Base-by-base conservation (phyloP, 2,113 vertebrate genomes). In the Xenus cinereus region DNA sequence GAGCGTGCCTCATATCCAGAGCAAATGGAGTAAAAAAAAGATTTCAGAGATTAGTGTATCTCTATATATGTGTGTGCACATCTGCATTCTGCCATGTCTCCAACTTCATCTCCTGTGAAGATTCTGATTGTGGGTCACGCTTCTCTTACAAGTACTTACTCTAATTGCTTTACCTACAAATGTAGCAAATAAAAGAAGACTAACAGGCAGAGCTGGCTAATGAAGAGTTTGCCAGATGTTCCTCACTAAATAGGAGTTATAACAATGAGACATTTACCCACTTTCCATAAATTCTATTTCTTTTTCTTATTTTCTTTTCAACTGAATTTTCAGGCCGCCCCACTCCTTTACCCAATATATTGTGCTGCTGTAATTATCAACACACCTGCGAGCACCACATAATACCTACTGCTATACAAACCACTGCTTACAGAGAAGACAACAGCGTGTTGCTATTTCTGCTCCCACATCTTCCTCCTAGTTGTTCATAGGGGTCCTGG, bases 191-290 rank as follows among this genome's bases (percentile, higher is more conserved):
- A 51, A 87, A 84, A 63, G 22, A 64, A 60, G n/a, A 66, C 32
- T 69, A 48, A 80, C 18, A 28, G 6, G 12, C 37, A 74, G 56
- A 64, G 23, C 35, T 92, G 48, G 18, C 33, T 67, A n/a, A 26
- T 62, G 30, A 74, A 74, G 68, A 51, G 27, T 78, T 74, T 68
- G 13, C 50, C 92, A 76, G 80, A 66, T 89, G 62, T 79, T 93
- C n/a, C 37, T 84, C 2, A 1, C 24, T 83, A 76, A 87, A 56
- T 5, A 82, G 69, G n/a, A 92, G 33, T 75, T 89, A 66, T 10
- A 50, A 64, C 56, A 82, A 72, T 74, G 37, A 81, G 92, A 53
- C 37, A 11, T 87, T 94, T 56, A 46, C 30, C 19, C 24, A 13
- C 19, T 94, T 90, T 32, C 27, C 21, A 27, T n/a, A 67, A 74